These are phyloP conservation scores for Anoplius nigerrimus DNA, from an alignment of 2,888 invertebrate species.

Conservation along the genomic window DNA sequence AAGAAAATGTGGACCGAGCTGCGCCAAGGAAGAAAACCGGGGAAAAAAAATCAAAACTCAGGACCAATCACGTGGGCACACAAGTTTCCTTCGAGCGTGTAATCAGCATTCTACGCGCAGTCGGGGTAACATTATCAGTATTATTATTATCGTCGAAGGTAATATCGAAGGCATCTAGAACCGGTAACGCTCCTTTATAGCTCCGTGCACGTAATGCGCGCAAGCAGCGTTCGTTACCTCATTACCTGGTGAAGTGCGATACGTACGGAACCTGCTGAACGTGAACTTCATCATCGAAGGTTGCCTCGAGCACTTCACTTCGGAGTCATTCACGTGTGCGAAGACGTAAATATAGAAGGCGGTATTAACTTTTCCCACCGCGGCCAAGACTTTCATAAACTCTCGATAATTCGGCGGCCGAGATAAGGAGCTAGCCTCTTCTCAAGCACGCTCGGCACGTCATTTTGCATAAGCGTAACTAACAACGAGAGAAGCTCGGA, in stretches of 20 bases:
- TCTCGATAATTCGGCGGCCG: too few species aligned
- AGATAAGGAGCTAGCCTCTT: too few species aligned
- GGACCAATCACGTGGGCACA: too few species aligned
- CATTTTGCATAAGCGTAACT: too few species aligned
- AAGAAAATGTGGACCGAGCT: too few species aligned
- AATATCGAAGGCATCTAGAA: conserved; percentile 34
- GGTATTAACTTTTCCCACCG: neutral
- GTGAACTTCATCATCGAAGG: conserved; percentile 20
- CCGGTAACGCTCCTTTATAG: conserved; percentile 33
- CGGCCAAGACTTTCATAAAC: neutral
- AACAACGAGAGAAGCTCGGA: too few species aligned
- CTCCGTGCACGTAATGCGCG: conserved; percentile 8
- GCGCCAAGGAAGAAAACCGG: too few species aligned
- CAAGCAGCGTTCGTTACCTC: conserved; percentile 27
- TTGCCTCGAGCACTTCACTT: conserved; percentile 11
- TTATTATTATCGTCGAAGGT: neutral
- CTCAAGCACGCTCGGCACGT: too few species aligned
- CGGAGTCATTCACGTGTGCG: conserved; percentile 10
- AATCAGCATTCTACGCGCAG: neutral
- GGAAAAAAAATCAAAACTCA: too few species aligned
- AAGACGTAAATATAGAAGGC: neutral
- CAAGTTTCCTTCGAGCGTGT: neutral
- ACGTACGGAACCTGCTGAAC: conserved; percentile 24
- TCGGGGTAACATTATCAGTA: too few species aligned
- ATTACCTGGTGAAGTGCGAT: conserved; percentile 19